Percentiles rank a stretch among this genome's conserved stretches.
Conservation (phyloP, 1,140 invertebrate species). For the Aricia agestis region DNA sequence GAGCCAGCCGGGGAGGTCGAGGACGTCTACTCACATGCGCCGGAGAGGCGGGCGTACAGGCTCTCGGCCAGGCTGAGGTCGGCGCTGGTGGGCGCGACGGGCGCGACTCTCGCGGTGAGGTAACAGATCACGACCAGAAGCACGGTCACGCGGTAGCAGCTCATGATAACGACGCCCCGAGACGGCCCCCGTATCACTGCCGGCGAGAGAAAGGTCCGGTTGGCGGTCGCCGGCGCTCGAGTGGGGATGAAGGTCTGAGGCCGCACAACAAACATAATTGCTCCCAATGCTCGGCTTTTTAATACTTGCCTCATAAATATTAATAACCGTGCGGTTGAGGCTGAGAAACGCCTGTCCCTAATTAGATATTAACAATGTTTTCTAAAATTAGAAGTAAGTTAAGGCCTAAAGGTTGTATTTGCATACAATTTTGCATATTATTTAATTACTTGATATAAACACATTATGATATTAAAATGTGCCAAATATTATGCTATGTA, state of each 20-base stretch:
- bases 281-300: neutral
- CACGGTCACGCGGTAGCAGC: conserved; percentile 40
- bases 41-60: conserved; percentile 59
- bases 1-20: conserved; percentile 29
- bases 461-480: neutral
- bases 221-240: conserved; percentile 32
- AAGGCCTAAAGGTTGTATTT: neutral
- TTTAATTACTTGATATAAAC: neutral
- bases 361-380: neutral
- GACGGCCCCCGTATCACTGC: conserved; percentile 69
- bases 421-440: neutral
- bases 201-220: conserved; percentile 63
- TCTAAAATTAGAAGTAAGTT: neutral
- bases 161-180: conserved; percentile 60
- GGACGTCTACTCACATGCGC: conserved; percentile 60
- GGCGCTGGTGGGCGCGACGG: conserved; percentile 26
- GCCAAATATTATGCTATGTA: too few relatives aligned
- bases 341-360: neutral
- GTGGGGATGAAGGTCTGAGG: conserved; percentile 45
- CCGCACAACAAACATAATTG: neutral
- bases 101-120: conserved; percentile 25
- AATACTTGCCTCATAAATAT: conserved; percentile 7
- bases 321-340: neutral
- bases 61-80: conserved; percentile 61
- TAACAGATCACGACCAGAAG: conserved; percentile 37